Conservation (phyloP, 2,888 invertebrate genomes). For the Candidula unifasciata region DNA sequence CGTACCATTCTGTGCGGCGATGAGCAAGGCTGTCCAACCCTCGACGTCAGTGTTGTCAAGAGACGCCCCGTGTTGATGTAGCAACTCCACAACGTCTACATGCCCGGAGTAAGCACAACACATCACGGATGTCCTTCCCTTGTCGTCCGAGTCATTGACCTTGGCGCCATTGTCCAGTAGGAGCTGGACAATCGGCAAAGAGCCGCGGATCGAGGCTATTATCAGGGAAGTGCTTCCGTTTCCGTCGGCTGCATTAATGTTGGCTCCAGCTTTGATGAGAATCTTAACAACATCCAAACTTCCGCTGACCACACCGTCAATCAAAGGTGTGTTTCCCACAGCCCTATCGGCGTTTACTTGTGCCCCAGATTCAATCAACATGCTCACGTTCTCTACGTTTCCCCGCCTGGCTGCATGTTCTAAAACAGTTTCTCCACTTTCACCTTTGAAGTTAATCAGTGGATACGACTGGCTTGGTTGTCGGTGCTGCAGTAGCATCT, state of each 20-base stretch:
- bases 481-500: background rate
- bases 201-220: constrained; percentile 20
- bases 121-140: constrained; percentile 41
- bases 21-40: constrained; percentile 39
- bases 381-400: constrained; percentile 16
- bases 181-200: background rate
- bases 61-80: constrained; percentile 43
- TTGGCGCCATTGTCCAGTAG: constrained; percentile 24
- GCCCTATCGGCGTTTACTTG: constrained; percentile 3
- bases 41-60: constrained; percentile 10
- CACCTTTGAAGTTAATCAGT: constrained; percentile 45
- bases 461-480: background rate
- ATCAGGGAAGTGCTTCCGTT: constrained; percentile 38
- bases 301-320: constrained; percentile 27
- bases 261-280: constrained; percentile 33
- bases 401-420: constrained; percentile 34
- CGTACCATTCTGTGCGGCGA: constrained; percentile 42
- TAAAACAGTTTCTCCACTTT: constrained; percentile 16
- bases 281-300: constrained; percentile 9
- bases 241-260: constrained; percentile 28
- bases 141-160: constrained; percentile 12
- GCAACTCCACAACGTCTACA: constrained; percentile 29
- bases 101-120: constrained; percentile 42
- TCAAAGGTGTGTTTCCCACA: constrained; percentile 31
- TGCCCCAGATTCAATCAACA: constrained; percentile 31